Percentiles rank a stretch among this genome's conserved stretches.
Conservation (phyloP, 2,888 invertebrate genomes). For the Pristionchus fissidentatus region DNA sequence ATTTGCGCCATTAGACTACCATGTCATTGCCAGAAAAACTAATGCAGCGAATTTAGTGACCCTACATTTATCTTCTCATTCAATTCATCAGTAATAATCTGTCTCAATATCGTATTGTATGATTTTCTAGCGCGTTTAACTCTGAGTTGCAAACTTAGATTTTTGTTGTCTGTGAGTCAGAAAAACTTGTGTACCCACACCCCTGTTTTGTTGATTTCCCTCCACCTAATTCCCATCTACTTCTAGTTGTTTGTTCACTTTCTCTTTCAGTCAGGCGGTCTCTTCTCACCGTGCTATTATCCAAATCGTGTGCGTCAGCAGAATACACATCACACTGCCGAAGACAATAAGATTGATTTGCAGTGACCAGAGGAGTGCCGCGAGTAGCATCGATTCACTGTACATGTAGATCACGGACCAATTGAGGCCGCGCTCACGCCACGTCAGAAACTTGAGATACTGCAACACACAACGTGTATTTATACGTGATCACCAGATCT, state of each 20-base stretch:
- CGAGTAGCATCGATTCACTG: background rate
- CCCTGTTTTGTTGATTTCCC: too few relatives aligned
- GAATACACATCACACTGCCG: background rate
- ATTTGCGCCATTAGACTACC: too few relatives aligned
- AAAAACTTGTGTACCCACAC: too few relatives aligned
- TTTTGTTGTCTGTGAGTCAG: too few relatives aligned
- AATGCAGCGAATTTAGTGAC: too few relatives aligned
- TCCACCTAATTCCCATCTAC: too few relatives aligned
- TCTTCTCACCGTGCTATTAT: constrained; percentile 21
- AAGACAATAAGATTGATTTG: background rate
- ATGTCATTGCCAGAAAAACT: too few relatives aligned
- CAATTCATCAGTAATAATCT: too few relatives aligned
- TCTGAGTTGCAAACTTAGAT: background rate
- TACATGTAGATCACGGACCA: constrained; percentile 16
- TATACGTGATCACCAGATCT: background rate
- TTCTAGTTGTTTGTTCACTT: too few relatives aligned
- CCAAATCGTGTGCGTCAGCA: constrained; percentile 25
- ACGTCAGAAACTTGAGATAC: constrained; percentile 1
- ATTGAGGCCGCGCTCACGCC: constrained; percentile 4
- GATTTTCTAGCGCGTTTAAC: background rate
- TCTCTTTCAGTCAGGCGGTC: background rate
- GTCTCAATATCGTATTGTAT: background rate
- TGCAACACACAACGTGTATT: background rate
- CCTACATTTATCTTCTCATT: too few relatives aligned
- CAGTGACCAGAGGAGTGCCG: background rate